Evolutionary conservation across 2,797 vertebrate species (phyloP).

Genomic region (Orestias chungarensis): DNA sequence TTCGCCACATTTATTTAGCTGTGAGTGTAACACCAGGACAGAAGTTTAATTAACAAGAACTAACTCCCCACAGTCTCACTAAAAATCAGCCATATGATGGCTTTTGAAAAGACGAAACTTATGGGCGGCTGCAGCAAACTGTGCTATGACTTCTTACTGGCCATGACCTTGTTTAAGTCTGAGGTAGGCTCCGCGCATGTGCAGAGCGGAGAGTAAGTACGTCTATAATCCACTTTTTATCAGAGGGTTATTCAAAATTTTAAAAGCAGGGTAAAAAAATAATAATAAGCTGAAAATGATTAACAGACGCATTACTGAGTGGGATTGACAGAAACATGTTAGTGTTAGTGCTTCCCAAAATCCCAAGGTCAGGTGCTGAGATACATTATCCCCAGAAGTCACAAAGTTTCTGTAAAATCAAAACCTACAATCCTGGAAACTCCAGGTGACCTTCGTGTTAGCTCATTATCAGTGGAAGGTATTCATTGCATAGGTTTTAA

Average conservation of each 20-base stretch:
- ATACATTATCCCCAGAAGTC: neutral
- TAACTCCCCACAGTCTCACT: slow-evolving; percentile 54
- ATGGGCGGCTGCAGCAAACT: slow-evolving; percentile 59
- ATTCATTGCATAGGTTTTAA: neutral
- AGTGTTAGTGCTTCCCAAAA: too few relatives aligned
- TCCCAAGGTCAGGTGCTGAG: too few relatives aligned
- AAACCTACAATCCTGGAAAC: too few relatives aligned
- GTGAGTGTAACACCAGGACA: slow-evolving; percentile 42
- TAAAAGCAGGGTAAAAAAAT: neutral
- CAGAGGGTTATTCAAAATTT: neutral
- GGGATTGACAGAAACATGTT: too few relatives aligned
- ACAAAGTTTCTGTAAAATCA: neutral
- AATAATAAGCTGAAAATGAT: neutral
- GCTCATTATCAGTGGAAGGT: neutral
- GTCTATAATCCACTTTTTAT: neutral
- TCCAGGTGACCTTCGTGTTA: too few relatives aligned
- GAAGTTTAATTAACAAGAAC: neutral
- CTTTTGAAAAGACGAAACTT: slow-evolving; percentile 75
- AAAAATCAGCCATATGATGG: slow-evolving; percentile 70
- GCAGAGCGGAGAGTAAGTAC: slow-evolving; percentile 57
- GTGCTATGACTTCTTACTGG: slow-evolving; percentile 73
- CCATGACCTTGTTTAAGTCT: slow-evolving; percentile 71
- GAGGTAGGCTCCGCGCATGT: slow-evolving; percentile 77
- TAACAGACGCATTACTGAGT: neutral
- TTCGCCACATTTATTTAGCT: slow-evolving; percentile 72